Evolutionary conservation across 2,113 vertebrate species (phyloP), one percentile per base, ranked within the genome.

Genomic region (Psephotus haematonotus): DNA sequence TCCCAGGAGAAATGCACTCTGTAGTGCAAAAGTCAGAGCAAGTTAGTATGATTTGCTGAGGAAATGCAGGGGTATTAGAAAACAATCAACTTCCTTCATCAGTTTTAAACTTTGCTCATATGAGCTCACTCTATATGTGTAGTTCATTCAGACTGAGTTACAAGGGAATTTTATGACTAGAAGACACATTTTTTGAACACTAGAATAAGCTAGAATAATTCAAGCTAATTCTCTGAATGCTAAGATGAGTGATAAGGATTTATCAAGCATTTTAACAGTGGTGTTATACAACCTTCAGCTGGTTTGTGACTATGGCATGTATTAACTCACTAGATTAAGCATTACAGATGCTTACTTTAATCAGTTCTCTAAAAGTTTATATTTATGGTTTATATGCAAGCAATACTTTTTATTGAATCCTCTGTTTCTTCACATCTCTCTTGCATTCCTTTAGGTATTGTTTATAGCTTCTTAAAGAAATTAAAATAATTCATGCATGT

Each of bases 31-130:
- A 97, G 53, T 72, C 76, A 86, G 83, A 95, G 84, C 78, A 96
- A 65, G 46, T 95, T 95, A 88, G 94, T 94, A 90, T 22, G 64
- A 72, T 87, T 92, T 96, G 82, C 92, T 92, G 93, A 69, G 76
- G 74, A 95, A 97, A 94, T 76, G n/a, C 80, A 95, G 60, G 87
- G 80, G 78, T 95, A 96, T 81, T 91, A 93, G 74, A 88, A 96
- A 96, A 96, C 84, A 96, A 94, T 95, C 93, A 88, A 33, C 90
- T 95, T 97, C 77, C 89, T 81, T 96, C 79, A 96, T 92, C 91
- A 92, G 95, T 96, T 96, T 96, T 94, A 62, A 52, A 79, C 70
- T 89, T 79, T 71, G 31, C 67, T 86, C 1, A 33, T 29, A 43
- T 20, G 31, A 16, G 33, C 37, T 84, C 23, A 9, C 39, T 49